Evolutionary conservation across 2,888 invertebrate genomes (phyloP), one percentile per base, ranked within the genome.

Genomic region (Agriopis aurantiaria): DNA sequence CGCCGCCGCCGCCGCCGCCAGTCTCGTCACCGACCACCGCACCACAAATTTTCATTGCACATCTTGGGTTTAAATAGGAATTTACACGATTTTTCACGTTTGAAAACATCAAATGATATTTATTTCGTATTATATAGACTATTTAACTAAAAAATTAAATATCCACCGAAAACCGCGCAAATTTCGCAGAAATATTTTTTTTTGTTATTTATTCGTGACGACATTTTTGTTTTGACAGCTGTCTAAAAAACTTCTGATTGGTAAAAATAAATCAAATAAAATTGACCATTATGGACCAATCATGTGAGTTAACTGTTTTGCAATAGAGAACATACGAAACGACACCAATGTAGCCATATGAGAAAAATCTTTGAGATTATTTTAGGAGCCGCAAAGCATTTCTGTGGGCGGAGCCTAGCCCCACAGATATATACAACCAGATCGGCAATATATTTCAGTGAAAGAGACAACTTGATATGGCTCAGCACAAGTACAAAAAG

Each of bases 131-230:
- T 33, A 53, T 11, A 11, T 1, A 5, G 7, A 62, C 7, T 45
- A 62, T 33, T 53, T 45, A 12, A 9, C 8, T 45, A 57, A 74
- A 75, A 80, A 82, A 82, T 87, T 86, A 76, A 84, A 88, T 86
- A 85, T 84, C 81, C 81, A 82, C 78, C 69, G 66, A 82, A 87
- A 85, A 83, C 82, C 90, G 91, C 91, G 89, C 86, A 85, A 84
- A 73, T 86, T 88, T 88, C 83, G 85, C 88, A 85, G 83, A 87
- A 87, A 82, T 83, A 82, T 57, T 65, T 60, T 69, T 58, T 63
- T 67, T 71, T 12, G 45, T 58, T 81, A 78, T 62, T 78, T 75
- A 64, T 48, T 69, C 41, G 10, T n/a, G 7, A 43, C 8, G 11
- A 40, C 23, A 33, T 53, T 8, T 11, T 5, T n/a, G 11, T 10